Base-by-base conservation (phyloP, 2,797 vertebrate genomes). In the Sternotherus odoratus region DNA sequence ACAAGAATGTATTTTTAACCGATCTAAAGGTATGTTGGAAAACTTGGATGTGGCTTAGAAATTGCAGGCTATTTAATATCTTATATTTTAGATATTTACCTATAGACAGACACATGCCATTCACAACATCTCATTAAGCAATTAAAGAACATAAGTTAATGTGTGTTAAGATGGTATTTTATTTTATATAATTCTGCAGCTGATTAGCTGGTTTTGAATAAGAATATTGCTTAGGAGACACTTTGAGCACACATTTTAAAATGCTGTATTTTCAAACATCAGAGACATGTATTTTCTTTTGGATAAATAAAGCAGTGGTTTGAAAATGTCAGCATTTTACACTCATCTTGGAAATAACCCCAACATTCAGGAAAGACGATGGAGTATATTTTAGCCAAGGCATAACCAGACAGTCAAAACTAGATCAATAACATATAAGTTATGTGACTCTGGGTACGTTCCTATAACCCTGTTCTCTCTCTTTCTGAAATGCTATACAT, bases 11-110 rank as follows among this genome's bases (percentile, higher is more conserved):
- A 50, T 87, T 93, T 97, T 96, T 96, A 91, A 79, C n/a, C 79
- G 92, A 83, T 97, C 97, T 97, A 96, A 96, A 98, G 97, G 97
- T 96, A 98, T 96, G 96, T 80, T 95, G 95, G 69, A 89, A 96
- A 90, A 87, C 82, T 88, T 87, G 91, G 89, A 86, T 33, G 92
- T 89, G 90, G 75, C 49, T 87, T 66, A 72, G 69, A 84, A 72
- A 53, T 0, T 0, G 1, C 69, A 51, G 1, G 54, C 5, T 11
- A 28, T 94, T 92, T 86, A 0, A 83, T 82, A 87, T 66, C 28
- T 82, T 12, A 28, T 7, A 92, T 93, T 91, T 90, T 90, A 85
- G 95, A 80, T 15, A 39, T 46, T 46, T 84, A 77, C 74, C 57
- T 26, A 8, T 2, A 0, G 1, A 6, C n/a, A 79, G 2, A 15